Evolutionary conservation across 2,797 vertebrate genomes (phyloP).

Genomic region (Jordanella pulchra): DNA sequence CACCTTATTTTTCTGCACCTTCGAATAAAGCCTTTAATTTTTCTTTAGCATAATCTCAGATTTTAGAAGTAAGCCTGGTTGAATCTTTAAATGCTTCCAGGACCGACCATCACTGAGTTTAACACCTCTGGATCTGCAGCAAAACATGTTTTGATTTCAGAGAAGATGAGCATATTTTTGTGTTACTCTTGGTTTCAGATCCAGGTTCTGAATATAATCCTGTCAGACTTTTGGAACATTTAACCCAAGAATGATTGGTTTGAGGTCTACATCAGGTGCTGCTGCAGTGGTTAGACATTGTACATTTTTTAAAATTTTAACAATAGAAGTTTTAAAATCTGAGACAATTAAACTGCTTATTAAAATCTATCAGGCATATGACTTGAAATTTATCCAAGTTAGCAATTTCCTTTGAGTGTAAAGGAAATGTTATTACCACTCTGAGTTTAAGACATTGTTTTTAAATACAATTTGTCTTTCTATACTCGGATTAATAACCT

Average conservation of each 20-base stretch:
- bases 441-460: conserved; percentile 34
- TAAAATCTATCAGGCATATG: conserved; percentile 7
- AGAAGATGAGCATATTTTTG: conserved; percentile 13
- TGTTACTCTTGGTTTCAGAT: conserved; percentile 29
- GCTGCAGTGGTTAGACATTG: conserved; percentile 9
- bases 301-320: conserved; percentile 24
- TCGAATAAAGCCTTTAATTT: conserved; percentile 49
- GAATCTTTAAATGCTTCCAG: conserved; percentile 23
- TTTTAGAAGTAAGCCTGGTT: conserved; percentile 25
- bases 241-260: conserved; percentile 2
- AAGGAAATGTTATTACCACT: conserved; percentile 34
- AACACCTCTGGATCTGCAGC: conserved; percentile 9
- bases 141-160: conserved; percentile 11
- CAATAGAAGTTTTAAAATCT: conserved; percentile 10
- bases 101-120: conserved; percentile 8
- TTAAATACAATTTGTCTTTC: conserved; percentile 30
- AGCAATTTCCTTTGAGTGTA: conserved; percentile 29
- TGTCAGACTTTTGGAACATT: conserved; percentile 31
- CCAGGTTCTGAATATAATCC: conserved; percentile 8
- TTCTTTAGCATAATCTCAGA: conserved; percentile 39
- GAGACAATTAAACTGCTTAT: conserved; percentile 14
- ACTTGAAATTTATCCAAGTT: conserved; percentile 33
- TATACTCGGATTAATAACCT: conserved; percentile 30
- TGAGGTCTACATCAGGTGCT: conserved; percentile 15
- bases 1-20: conserved; percentile 51